Evolutionary conservation across 2,888 invertebrate genomes (phyloP).

Genomic region (Cephus spinipes): DNA sequence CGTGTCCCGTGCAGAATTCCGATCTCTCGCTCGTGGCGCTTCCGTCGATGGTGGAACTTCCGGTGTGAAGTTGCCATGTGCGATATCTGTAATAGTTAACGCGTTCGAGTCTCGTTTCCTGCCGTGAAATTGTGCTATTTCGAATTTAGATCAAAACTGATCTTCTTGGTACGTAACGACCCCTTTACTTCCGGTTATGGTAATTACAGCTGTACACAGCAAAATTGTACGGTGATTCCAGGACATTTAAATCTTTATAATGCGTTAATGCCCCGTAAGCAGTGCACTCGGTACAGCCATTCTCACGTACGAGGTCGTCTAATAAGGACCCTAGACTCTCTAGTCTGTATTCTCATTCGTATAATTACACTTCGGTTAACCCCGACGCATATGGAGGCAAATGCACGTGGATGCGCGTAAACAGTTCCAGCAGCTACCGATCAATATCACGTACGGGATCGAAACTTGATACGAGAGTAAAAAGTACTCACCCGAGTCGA

Average conservation of each 20-base stretch:
- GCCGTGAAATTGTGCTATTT: not conserved
- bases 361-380: not conserved
- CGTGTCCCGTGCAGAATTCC: constrained; percentile 54
- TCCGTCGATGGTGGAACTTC: constrained; percentile 67
- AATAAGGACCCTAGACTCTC: not conserved
- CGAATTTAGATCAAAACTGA: not conserved
- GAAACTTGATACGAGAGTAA: not conserved
- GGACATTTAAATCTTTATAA: not conserved
- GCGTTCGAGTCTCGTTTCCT: not conserved
- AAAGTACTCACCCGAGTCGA: constrained; percentile 78
- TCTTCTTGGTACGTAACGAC: not conserved
- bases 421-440: not conserved
- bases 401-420: not conserved
- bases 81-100: constrained; percentile 65
- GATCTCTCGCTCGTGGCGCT: constrained; percentile 55
- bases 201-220: not conserved
- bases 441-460: not conserved
- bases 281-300: not conserved
- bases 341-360: not conserved
- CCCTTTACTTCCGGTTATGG: not conserved
- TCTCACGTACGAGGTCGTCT: not conserved
- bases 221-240: not conserved
- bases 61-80: constrained; percentile 71
- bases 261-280: not conserved
- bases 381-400: not conserved